A percentile compares a stretch with the other conserved stretches of the same genome.
Conservation (phyloP, 2,797 vertebrate genomes). For the Synaphobranchus kaupii region DNA sequence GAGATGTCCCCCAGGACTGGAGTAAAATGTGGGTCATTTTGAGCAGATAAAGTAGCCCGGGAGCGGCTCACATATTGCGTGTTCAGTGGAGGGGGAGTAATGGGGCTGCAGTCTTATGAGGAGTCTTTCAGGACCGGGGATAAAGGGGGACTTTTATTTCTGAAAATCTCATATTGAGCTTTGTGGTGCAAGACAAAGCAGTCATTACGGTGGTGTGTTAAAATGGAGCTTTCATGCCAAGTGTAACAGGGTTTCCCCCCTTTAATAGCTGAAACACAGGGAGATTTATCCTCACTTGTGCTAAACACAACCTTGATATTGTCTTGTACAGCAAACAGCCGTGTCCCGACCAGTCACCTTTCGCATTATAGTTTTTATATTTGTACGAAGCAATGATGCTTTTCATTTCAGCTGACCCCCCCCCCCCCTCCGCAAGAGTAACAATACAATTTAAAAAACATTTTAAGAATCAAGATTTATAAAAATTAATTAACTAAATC, state of each 20-base stretch:
- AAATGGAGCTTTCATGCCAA: neutral
- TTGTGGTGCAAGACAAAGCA: neutral
- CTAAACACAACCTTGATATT: neutral
- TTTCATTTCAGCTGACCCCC: too few relatives aligned
- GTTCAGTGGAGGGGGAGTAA: neutral
- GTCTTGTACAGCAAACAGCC: neutral
- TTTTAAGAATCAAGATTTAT: too few relatives aligned
- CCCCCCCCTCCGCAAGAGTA: too few relatives aligned
- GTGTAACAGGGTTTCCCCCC: too few relatives aligned
- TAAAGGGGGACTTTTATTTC: neutral
- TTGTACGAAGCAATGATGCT: too few relatives aligned
- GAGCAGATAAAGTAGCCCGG: neutral
- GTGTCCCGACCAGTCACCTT: neutral
- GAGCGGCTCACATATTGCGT: neutral
- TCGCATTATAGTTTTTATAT: neutral
- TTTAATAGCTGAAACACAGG: too few relatives aligned
- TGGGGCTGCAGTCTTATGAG: neutral
- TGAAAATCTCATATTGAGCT: neutral
- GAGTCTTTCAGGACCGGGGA: neutral
- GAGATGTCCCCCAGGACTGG: conserved; percentile 47
- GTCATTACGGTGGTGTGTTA: too few relatives aligned
- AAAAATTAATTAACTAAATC: neutral
- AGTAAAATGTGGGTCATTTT: conserved; percentile 21
- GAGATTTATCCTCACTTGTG: neutral
- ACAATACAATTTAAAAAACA: too few relatives aligned